Evolutionary conservation across 2,888 invertebrate species (phyloP), one percentile per base, ranked within the genome.

Genomic region (Zonitis immaculata): DNA sequence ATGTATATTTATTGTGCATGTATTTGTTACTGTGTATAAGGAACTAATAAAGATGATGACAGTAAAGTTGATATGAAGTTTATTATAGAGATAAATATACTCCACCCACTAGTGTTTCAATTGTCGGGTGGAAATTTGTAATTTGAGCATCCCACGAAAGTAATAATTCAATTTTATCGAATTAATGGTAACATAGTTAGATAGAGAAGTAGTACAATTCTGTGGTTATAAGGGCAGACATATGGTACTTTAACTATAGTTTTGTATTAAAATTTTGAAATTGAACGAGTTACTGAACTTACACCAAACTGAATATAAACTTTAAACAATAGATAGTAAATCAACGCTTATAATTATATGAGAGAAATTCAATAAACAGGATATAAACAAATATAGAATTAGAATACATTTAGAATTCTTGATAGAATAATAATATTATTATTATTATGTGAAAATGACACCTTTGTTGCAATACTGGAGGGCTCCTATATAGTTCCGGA

Each of bases 371-470:
- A 51, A 59, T 59, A 56, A 59, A 56, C 51, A 49, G 49, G 49
- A 49, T 48, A 47, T 54, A 54, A 59, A 59, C 54, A 56, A 56
- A 56, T 59, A 54, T 46, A 14, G 14, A n/a, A n/a, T n/a, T 32
- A 32, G 32, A 32, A 35, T 18, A 35, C 42, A 52, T 54, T 51
- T 50, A 56, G 57, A 59, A 58, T 51, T 56, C 52, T 58, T 56
- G 57, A 56, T 54, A 64, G 58, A 63, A 64, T 64, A 60, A 60
- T 57, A 47, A n/a, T n/a, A n/a, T n/a, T n/a, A n/a, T 52, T 58
- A 61, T 61, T 63, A 63, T 64, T 64, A 60, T 58, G 60, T 60
- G 58, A 56, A 58, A 63, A 60, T 58, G 60, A 60, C 59, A 64
- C 63, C 61, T 64, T 62, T 63, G 64, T 64, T 59, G 57, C 54